Evolutionary conservation across 2,888 invertebrate genomes (phyloP).

Genomic region (Seira ritae): DNA sequence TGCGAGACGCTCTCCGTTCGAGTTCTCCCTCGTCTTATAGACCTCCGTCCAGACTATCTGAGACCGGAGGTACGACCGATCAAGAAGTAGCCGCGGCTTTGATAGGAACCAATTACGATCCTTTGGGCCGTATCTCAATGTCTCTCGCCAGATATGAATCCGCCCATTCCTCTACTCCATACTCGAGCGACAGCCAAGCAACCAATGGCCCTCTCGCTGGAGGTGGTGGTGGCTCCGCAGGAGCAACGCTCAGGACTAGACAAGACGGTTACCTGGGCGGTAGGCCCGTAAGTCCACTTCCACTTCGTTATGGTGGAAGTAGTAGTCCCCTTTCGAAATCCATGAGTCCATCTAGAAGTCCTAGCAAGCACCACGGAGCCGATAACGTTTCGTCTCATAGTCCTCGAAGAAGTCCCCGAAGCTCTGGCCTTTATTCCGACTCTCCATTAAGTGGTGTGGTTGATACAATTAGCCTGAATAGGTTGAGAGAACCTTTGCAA

Average conservation of each 20-base stretch:
- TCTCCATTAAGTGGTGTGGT: slow-evolving; percentile 48
- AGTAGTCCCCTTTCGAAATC: slow-evolving; percentile 66
- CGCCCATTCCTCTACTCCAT: slow-evolving; percentile 61
- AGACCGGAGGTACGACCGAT: slow-evolving; percentile 78
- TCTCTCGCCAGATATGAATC: slow-evolving; percentile 80
- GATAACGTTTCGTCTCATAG: slow-evolving; percentile 22
- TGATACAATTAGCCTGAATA: slow-evolving; percentile 63
- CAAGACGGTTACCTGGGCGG: slow-evolving; percentile 79
- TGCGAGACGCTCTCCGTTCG: slow-evolving; percentile 61
- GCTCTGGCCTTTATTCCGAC: slow-evolving; percentile 66
- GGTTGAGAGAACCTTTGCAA: slow-evolving; percentile 50
- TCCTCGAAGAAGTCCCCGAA: slow-evolving; percentile 64
- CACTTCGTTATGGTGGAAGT: slow-evolving; percentile 65
- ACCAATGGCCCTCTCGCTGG: slow-evolving; percentile 45
- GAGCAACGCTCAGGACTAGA: slow-evolving; percentile 78
- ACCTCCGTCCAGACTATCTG: slow-evolving; percentile 81
- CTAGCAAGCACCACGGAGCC: slow-evolving; percentile 77
- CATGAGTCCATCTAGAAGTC: slow-evolving; percentile 72
- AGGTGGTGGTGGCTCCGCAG: slow-evolving; percentile 31
- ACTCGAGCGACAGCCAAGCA: slow-evolving; percentile 61
- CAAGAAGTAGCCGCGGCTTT: slow-evolving; percentile 79
- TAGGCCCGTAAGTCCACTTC: slow-evolving; percentile 70
- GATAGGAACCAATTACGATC: slow-evolving; percentile 71
- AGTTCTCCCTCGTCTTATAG: slow-evolving; percentile 75
- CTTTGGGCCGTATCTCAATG: slow-evolving; percentile 65